phyloP scores from a whole-genome alignment of 2,113 vertebrate genomes.

The Odocoileus hemionus region DNA sequence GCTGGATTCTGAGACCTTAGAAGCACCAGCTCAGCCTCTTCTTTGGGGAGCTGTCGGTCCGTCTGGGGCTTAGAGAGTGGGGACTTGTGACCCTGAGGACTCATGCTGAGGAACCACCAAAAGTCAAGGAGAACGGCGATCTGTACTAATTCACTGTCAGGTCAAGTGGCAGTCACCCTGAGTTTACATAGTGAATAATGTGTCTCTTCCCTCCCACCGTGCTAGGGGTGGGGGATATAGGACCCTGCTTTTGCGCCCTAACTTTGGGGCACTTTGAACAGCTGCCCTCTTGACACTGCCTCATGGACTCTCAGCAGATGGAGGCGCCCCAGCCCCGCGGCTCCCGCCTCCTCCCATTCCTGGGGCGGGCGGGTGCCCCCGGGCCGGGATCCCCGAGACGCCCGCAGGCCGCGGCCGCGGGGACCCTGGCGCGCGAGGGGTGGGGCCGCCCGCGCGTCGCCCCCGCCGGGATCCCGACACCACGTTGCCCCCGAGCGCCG shows the following conservation, averaged over 20 bases:
- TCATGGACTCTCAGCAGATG: neutral
- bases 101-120: no score
- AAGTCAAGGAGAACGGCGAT: neutral
- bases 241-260: rapidly evolving
- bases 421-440: no score
- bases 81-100: neutral
- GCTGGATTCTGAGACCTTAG: neutral
- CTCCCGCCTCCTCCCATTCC: neutral
- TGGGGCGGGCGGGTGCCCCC: neutral
- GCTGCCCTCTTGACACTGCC: no score
- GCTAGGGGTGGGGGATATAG: neutral
- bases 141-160: neutral
- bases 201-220: neutral
- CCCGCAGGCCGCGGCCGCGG: neutral
- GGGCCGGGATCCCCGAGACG: rapidly evolving
- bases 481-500: rapidly evolving
- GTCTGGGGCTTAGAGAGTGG: no score
- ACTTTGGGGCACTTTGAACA: neutral
- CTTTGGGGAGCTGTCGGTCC: neutral
- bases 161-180: neutral
- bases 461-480: rapidly evolving
- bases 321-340: no score
- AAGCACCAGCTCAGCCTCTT: neutral
- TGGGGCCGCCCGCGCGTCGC: rapidly evolving
- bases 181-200: neutral